Evolutionary conservation across 2,888 invertebrate species (phyloP).

Genomic region (Halocaridina rubra): DNA sequence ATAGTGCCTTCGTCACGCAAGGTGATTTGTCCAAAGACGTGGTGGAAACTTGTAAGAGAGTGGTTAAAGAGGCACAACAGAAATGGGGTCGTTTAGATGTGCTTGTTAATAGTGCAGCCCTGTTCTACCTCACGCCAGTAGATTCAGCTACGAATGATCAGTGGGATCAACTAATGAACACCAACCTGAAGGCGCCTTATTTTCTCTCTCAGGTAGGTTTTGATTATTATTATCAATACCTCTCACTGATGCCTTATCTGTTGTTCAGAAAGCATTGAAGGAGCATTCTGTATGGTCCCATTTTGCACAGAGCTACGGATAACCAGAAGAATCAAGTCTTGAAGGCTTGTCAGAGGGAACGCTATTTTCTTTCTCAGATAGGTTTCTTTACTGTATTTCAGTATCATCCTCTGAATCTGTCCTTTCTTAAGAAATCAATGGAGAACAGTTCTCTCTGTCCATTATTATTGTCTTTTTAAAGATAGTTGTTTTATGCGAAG

Average conservation of each 20-base stretch:
- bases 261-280: no score
- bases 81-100: slow-evolving; percentile 47
- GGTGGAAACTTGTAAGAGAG: neutral
- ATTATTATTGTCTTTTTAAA: no score
- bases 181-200: slow-evolving; percentile 43
- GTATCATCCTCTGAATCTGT: no score
- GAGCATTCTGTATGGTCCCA: neutral
- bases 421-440: no score
- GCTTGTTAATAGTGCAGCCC: slow-evolving; percentile 50
- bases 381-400: neutral
- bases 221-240: no score
- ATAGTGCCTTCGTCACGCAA: slow-evolving; percentile 15
- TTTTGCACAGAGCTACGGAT: neutral
- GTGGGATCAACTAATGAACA: slow-evolving; percentile 35
- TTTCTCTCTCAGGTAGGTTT: slow-evolving; percentile 46
- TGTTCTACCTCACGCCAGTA: slow-evolving; percentile 15
- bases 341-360: neutral
- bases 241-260: no score
- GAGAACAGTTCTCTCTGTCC: no score
- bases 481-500: no score
- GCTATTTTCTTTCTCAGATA: neutral
- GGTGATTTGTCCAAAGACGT: slow-evolving; percentile 28
- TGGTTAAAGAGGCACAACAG: slow-evolving; percentile 25
- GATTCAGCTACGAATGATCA: neutral
- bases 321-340: neutral